These are phyloP conservation scores for Myrmophylax atrothorax DNA, from an alignment of 2,113 vertebrate genomes.

Conservation along the genomic window DNA sequence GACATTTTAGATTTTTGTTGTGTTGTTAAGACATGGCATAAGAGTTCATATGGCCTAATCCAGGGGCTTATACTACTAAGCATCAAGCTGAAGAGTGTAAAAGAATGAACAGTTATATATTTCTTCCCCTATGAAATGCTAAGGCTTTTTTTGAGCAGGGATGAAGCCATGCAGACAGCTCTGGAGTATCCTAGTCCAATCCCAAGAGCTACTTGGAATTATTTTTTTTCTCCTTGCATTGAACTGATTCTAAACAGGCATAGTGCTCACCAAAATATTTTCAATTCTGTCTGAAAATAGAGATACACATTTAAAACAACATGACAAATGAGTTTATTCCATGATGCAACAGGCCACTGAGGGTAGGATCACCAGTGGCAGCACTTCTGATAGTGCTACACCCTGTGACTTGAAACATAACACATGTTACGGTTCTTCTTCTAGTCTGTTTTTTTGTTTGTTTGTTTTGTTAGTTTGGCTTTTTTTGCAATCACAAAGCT, in stretches of 20 bases:
- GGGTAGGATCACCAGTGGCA: not conserved
- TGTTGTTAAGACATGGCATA: not conserved
- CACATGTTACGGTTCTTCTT: not conserved
- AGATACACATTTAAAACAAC: not conserved
- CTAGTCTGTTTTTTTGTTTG: not conserved
- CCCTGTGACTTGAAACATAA: not conserved
- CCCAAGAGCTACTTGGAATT: not conserved
- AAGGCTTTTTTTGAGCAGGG: accelerated
- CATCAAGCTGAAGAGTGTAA: not conserved
- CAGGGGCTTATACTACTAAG: not conserved
- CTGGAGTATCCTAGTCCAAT: not conserved
- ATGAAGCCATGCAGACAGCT: not conserved
- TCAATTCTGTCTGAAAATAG: not conserved
- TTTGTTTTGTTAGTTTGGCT: too few relatives aligned
- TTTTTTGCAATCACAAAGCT: not conserved
- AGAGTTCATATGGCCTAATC: not conserved
- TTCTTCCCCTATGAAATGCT: not conserved
- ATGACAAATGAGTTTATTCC: not conserved
- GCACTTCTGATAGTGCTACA: not conserved
- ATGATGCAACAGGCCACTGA: not conserved
- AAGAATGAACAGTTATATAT: not conserved
- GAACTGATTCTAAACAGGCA: not conserved
- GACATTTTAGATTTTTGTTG: not conserved
- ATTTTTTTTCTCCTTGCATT: not conserved
- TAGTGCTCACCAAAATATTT: not conserved